phyloP scores from a whole-genome alignment of 2,113 vertebrate genomes.

The Anoplopoma fimbria region DNA sequence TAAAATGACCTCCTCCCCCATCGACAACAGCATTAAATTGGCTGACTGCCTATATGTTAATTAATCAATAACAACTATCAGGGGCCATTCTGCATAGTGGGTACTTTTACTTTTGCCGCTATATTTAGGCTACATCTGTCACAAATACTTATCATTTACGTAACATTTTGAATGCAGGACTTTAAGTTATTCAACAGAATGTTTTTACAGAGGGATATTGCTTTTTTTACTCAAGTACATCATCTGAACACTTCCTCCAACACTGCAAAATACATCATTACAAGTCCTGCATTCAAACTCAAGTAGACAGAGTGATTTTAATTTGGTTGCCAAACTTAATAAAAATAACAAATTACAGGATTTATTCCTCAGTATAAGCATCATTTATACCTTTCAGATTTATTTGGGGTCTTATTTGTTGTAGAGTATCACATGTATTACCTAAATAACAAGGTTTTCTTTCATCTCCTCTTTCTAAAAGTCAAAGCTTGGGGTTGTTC shows the following conservation, averaged over 20 bases:
- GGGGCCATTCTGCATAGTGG: neutral
- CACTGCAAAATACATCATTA: too few relatives aligned
- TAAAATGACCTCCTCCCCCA: neutral
- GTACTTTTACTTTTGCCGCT: neutral
- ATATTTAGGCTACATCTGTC: neutral
- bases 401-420: conserved; percentile 56
- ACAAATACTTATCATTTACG: neutral
- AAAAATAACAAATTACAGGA: conserved; percentile 47
- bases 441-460: conserved; percentile 57
- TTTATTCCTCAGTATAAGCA: conserved; percentile 62
- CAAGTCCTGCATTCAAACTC: neutral
- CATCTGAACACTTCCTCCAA: too few relatives aligned
- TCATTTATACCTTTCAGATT: conserved; percentile 65
- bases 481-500: conserved; percentile 49
- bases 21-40: neutral
- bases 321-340: too few relatives aligned
- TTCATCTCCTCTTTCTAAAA: conserved; percentile 44
- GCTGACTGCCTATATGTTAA: neutral
- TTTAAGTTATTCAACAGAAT: too few relatives aligned
- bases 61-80: neutral
- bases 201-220: too few relatives aligned
- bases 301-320: too few relatives aligned
- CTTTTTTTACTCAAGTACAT: too few relatives aligned
- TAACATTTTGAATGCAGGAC: neutral
- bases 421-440: conserved; percentile 62